Base-by-base conservation (phyloP, 2,888 invertebrate genomes). In the Caenorhabditis sp. region DNA sequence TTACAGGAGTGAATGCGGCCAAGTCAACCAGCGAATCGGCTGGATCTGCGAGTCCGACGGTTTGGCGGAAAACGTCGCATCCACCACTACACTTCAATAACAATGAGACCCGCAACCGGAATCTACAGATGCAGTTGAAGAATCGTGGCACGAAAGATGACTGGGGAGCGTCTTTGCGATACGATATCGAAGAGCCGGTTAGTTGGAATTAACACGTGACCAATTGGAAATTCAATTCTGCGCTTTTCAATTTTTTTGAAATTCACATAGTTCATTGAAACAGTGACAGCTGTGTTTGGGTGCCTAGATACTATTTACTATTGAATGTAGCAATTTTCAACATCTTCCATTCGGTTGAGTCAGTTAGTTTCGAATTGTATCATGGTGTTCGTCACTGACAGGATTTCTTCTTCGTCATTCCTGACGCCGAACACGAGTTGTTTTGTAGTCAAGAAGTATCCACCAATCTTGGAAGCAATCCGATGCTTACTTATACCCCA, bases 31-130 rank as follows among this genome's bases (percentile, higher is more conserved):
- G 8, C 22, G 72, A 80, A 40, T 32, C 79, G 24, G 61, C 65
- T 2, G 74, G 47, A 37, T 68, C 74, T 15, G 68, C 82, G 35
- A 80, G 71, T 47, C 68, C 71, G 51, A 77, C 83, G 1, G 83
- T 86, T 22, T 86, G 84, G 83, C 56, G 86, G 8, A 86, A 86
- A 35, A 74, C 84, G 2, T 84, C 84, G 1, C 86, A 86, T 71
- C 86, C 86, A 2, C 83, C 86, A 32, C 37, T 82, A 1, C 68
- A 70, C 44, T 70, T 76, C 56, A 80, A 83, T 62, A 83, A 83
- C 40, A 80, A 80, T 47, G 77, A 77, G 32, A 70, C 80, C 1
- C 55, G 80, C 1, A 80, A 81, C 28, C 44, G 68, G 28, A 74
- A 79, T 70, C 56, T 82, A 15, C 82, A 82, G 26, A 60, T 82